Conservation (phyloP, 2,113 vertebrate genomes). For the Saguinus midas region DNA sequence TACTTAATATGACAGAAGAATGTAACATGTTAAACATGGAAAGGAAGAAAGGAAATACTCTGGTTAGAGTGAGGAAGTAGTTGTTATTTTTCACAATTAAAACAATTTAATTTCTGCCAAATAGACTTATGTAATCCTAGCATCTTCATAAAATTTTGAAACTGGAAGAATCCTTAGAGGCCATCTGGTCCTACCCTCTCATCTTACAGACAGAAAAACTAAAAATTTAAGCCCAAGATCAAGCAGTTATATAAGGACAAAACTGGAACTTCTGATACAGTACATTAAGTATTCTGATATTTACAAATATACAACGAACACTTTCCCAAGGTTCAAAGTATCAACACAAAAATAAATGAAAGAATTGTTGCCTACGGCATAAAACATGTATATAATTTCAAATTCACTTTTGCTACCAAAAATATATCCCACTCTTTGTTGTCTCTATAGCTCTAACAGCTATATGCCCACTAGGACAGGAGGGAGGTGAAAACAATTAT, state of each 20-base stretch:
- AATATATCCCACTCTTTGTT: not conserved
- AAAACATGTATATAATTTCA: not conserved
- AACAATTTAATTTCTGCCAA: slow-evolving; percentile 54
- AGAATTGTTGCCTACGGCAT: not conserved
- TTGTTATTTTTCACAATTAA: slow-evolving; percentile 43
- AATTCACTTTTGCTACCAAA: slow-evolving; percentile 4
- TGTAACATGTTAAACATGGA: slow-evolving; percentile 31
- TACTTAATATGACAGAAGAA: slow-evolving; percentile 27
- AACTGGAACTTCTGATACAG: not conserved
- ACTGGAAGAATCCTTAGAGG: slow-evolving; percentile 16
- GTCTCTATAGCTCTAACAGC: not conserved
- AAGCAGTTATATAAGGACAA: slow-evolving; percentile 36
- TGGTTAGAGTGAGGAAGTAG: not conserved
- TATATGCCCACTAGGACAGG: not conserved
- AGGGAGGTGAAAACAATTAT: slow-evolving; percentile 10
- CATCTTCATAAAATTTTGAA: slow-evolving; percentile 56
- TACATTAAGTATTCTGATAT: not conserved
- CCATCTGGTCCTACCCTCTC: slow-evolving; percentile 49
- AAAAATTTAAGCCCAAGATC: slow-evolving; percentile 34
- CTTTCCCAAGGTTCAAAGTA: slow-evolving; percentile 16
- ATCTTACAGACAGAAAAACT: slow-evolving; percentile 37
- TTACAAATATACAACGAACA: not conserved
- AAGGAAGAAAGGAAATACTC: slow-evolving; percentile 25
- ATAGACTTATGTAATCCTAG: slow-evolving; percentile 51
- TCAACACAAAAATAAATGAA: not conserved